Evolutionary conservation across 1,140 invertebrate species (phyloP), one percentile per base, ranked within the genome.

Genomic region (Drosophila tsacasi): DNA sequence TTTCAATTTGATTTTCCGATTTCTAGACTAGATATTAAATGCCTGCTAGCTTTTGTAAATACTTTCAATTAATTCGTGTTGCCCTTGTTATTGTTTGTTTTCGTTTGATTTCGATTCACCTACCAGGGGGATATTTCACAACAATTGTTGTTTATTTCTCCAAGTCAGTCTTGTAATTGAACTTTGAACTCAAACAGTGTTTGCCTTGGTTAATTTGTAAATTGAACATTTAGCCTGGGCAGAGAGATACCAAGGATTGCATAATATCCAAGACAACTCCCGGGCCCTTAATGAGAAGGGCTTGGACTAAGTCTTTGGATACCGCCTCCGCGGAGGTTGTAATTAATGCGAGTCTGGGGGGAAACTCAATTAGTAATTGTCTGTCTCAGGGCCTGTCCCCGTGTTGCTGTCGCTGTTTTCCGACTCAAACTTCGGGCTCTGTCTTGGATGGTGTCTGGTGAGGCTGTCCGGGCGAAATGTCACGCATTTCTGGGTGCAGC

Each of bases 401-500:
- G 66, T 73, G 68, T 58, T 19, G 27, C 65, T 71, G 65, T 73
- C 44, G 44, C 67, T 59, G 37, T 50, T 73, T 72, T 32, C 40
- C 47, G 15, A 49, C 60, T 44, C 39, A n/a, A 40, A 62, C 30
- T 66, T 35, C 60, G 8, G 52, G 6, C 37, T 27, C 2, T 17
- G 8, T 19, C 19, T 25, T 66, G 19, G 67, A 46, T 63, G 58
- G 69, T 73, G 67, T 73, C 67, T 74, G 71, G 46, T 73, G 60
- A 73, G 54, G 55, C 79, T 75, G 74, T 66, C 79, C 74, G 68
- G 58, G 79, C 79, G 75, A 76, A 86, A 87, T 86, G 83, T 86
- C 83, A 84, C 81, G 81, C 81, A 87, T 86, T 86, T 87, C 63
- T 76, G 47, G 83, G 83, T 82, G 83, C 83, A 85, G 83, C 84